A percentile compares a stretch with the other conserved stretches of the same genome.
phyloP scores from a whole-genome alignment of 2,113 vertebrate species.

The Corythaeola cristata region DNA sequence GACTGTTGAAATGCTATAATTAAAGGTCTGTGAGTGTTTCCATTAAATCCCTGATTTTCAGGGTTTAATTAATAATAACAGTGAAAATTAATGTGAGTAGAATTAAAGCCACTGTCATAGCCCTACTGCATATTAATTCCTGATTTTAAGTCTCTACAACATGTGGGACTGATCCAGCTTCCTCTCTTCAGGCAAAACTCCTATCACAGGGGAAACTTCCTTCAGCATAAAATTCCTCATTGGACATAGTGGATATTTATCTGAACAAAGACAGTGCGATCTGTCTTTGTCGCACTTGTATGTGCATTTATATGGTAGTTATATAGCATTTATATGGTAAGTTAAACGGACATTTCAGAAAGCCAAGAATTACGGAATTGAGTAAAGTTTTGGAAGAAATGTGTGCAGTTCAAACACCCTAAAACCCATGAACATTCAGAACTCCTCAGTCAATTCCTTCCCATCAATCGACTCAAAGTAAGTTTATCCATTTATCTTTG shows the following conservation, averaged over 20 bases:
- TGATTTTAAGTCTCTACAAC: constrained; percentile 47
- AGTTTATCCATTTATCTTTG: background rate
- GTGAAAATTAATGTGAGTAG: constrained; percentile 74
- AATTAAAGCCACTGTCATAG: constrained; percentile 73
- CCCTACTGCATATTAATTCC: constrained; percentile 71
- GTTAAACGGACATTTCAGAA: background rate
- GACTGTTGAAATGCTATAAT: constrained; percentile 72
- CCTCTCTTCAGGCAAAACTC: background rate
- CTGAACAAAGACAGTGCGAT: background rate
- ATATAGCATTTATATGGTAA: background rate
- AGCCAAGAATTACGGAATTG: background rate
- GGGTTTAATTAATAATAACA: constrained; percentile 80
- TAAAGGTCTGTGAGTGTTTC: constrained; percentile 77
- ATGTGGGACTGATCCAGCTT: constrained; percentile 15
- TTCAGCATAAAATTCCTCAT: background rate
- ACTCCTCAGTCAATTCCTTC: background rate
- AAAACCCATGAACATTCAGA: background rate
- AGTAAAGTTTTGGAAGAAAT: background rate
- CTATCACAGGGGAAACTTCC: background rate
- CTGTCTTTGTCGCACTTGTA: too few relatives aligned
- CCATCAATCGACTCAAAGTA: background rate
- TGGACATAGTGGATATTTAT: background rate
- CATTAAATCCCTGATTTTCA: constrained; percentile 82
- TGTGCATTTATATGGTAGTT: too few relatives aligned
- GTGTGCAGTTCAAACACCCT: background rate